A percentile compares a stretch with the other conserved stretches of the same genome.
phyloP scores from a whole-genome alignment of 2,113 vertebrate genomes.

The Stomatorhinus ivindoensis region DNA sequence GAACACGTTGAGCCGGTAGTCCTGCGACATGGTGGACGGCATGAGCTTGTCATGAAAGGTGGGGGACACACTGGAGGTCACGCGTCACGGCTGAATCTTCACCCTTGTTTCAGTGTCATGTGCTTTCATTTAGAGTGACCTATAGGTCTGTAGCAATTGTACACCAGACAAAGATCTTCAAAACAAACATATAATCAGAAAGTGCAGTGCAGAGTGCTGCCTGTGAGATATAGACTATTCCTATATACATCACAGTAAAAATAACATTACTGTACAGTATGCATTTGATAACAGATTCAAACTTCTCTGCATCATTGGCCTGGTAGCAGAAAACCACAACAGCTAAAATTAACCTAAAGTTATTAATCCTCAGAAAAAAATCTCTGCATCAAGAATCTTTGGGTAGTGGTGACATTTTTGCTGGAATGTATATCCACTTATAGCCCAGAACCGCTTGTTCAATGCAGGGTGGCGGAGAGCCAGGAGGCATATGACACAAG shows the following conservation, averaged over 20 bases:
- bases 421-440: not conserved
- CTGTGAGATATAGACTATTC: not conserved
- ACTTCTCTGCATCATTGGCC: not conserved
- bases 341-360: not conserved
- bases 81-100: not conserved
- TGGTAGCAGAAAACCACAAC: not conserved
- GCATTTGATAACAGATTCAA: not conserved
- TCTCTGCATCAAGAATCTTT: not conserved
- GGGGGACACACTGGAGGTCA: not conserved
- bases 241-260: not conserved
- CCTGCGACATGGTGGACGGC: slow-evolving; percentile 51
- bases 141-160: not conserved
- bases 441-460: not conserved
- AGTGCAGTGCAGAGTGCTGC: not conserved
- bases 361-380: not conserved
- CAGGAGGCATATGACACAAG: not conserved
- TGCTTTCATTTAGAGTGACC: not conserved
- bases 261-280: not conserved
- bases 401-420: not conserved
- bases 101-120: not conserved
- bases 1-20: slow-evolving; percentile 86
- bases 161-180: not conserved
- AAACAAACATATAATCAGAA: not conserved
- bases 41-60: not conserved
- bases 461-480: not conserved